A percentile compares a stretch with the other conserved stretches of the same genome.
Conservation (phyloP, 2,888 invertebrate genomes). For the Lasioglossum oenotherae region DNA sequence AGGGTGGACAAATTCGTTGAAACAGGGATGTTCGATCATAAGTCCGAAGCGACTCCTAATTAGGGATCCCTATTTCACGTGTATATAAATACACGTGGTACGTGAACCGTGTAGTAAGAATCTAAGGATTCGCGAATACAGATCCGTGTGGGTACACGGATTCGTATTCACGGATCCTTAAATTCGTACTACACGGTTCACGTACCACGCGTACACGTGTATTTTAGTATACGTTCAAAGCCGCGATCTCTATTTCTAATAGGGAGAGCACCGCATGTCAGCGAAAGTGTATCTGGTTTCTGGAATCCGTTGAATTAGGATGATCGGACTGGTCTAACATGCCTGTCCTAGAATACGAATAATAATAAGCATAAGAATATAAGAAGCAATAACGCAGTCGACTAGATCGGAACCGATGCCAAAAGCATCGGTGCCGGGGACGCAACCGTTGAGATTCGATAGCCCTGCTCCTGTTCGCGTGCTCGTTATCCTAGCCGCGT, state of each 20-base stretch:
- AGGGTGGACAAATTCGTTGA: neutral
- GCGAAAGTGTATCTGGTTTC: no score
- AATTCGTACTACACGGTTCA: no score
- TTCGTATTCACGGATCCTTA: no score
- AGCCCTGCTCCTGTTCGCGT: neutral
- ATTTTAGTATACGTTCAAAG: no score
- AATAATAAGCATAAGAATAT: neutral
- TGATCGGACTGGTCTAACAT: neutral
- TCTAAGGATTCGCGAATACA: no score
- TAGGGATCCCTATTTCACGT: no score
- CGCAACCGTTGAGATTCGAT: slow-evolving; percentile 4
- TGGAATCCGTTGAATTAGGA: neutral
- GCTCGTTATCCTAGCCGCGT: neutral
- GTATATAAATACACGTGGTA: no score
- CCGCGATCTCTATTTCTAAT: no score
- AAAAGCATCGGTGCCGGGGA: neutral
- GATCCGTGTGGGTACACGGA: no score
- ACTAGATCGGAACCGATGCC: neutral
- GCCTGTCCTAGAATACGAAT: neutral
- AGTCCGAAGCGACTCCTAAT: neutral
- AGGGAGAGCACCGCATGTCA: neutral
- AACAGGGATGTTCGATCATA: neutral
- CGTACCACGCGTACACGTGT: no score
- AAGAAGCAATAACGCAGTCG: neutral
- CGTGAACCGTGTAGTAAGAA: no score